These are phyloP conservation scores for Prunella strophiata DNA, from an alignment of 2,797 vertebrate genomes.

Conservation along the genomic window DNA sequence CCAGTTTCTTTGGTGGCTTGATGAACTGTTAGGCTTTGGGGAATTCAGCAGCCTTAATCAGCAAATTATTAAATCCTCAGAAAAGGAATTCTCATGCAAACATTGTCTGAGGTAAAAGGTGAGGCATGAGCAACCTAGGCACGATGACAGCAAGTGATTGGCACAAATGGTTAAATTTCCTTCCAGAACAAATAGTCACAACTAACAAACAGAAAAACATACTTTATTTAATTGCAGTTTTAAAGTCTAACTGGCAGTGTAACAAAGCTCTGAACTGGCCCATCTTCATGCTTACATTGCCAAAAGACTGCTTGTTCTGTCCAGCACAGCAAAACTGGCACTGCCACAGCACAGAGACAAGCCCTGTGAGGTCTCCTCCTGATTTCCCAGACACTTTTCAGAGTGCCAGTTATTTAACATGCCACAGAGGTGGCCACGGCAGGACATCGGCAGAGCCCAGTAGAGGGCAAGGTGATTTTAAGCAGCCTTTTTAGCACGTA, in stretches of 20 bases:
- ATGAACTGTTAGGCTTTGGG: background rate
- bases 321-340: background rate
- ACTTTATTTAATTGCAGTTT: background rate
- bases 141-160: rapidly evolving
- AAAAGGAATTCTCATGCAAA: background rate
- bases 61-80: background rate
- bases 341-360: background rate
- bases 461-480: background rate
- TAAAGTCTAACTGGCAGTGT: conserved; percentile 28
- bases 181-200: background rate
- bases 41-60: background rate
- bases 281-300: background rate
- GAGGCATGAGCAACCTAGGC: background rate
- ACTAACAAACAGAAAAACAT: background rate
- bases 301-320: background rate
- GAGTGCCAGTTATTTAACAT: background rate
- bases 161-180: background rate
- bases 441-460: background rate
- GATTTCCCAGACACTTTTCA: background rate
- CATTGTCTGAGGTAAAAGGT: background rate
- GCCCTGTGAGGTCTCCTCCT: background rate
- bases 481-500: background rate
- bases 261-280: conserved; percentile 34
- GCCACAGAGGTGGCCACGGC: background rate
- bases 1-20: background rate